phyloP scores from a whole-genome alignment of 2,113 vertebrate species.

The Zapus hudsonius region DNA sequence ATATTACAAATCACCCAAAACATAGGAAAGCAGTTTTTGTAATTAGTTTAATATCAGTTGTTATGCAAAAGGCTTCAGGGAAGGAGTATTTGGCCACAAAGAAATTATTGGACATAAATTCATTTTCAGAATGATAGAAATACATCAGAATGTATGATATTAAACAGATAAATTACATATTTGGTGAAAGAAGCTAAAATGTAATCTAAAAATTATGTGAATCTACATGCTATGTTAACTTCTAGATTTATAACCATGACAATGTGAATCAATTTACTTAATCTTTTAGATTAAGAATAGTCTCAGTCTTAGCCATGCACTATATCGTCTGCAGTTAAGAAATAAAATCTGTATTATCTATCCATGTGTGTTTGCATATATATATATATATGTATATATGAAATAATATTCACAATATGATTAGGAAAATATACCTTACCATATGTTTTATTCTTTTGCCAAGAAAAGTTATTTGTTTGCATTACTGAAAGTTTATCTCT shows the following conservation, averaged over 20 bases:
- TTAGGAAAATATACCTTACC: neutral
- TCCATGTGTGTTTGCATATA: too few species aligned
- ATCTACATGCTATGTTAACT: neutral
- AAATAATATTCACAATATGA: neutral
- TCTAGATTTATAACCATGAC: constrained; percentile 17
- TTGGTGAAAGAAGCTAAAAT: constrained; percentile 37
- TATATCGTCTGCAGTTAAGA: neutral
- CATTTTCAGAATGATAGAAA: constrained; percentile 33
- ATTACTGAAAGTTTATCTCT: neutral
- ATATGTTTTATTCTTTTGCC: neutral
- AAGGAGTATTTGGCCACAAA: neutral
- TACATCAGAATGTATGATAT: neutral
- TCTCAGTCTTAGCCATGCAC: neutral
- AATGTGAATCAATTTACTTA: neutral
- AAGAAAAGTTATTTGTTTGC: neutral
- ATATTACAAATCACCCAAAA: constrained; percentile 4
- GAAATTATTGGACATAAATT: neutral
- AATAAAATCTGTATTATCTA: neutral
- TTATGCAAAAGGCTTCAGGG: neutral
- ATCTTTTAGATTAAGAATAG: constrained; percentile 16
- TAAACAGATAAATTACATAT: constrained; percentile 37
- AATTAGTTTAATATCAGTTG: constrained; percentile 4
- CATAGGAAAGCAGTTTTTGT: neutral
- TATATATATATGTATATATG: too few species aligned
- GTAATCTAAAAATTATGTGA: constrained; percentile 46